phyloP scores from a whole-genome alignment of 2,113 vertebrate species.

The Chlorodrepanis virens region DNA sequence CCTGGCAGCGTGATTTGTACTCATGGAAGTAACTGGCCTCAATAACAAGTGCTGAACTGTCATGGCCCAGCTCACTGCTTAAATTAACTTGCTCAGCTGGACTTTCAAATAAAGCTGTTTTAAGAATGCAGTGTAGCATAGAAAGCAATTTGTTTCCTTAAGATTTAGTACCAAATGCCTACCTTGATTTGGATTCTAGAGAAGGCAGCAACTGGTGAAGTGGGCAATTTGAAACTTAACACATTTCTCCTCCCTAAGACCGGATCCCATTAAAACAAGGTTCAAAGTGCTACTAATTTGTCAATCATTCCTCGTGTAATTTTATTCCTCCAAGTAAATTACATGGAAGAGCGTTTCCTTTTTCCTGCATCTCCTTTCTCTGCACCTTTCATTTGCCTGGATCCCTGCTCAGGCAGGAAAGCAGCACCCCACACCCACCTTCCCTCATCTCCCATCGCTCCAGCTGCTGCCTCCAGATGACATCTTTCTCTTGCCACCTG shows the following conservation, averaged over 20 bases:
- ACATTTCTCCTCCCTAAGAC: slow-evolving; percentile 68
- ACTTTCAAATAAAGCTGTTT: slow-evolving; percentile 75
- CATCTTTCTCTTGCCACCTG: not conserved
- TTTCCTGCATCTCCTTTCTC: slow-evolving; percentile 42
- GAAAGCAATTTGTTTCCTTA: slow-evolving; percentile 78
- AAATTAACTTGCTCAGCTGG: slow-evolving; percentile 75
- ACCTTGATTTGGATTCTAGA: slow-evolving; percentile 72
- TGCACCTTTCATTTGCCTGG: not conserved
- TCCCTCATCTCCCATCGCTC: not conserved
- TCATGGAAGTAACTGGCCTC: not conserved
- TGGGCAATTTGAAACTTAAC: slow-evolving; percentile 75
- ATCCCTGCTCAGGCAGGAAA: slow-evolving; percentile 30
- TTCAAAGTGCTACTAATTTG: slow-evolving; percentile 79
- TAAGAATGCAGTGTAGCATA: slow-evolving; percentile 69
- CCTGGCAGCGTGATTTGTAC: slow-evolving; percentile 7
- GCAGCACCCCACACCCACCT: not conserved
- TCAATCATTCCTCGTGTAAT: slow-evolving; percentile 71
- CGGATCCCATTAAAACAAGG: slow-evolving; percentile 72
- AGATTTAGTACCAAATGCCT: slow-evolving; percentile 71
- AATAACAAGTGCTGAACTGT: slow-evolving; percentile 38
- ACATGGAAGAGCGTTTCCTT: slow-evolving; percentile 52
- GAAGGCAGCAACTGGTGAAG: slow-evolving; percentile 68
- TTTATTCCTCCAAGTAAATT: slow-evolving; percentile 68
- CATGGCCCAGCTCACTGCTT: slow-evolving; percentile 54
- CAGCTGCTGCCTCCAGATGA: slow-evolving; percentile 24